Conservation (phyloP, 2,113 vertebrate species). For the Indicator indicator region DNA sequence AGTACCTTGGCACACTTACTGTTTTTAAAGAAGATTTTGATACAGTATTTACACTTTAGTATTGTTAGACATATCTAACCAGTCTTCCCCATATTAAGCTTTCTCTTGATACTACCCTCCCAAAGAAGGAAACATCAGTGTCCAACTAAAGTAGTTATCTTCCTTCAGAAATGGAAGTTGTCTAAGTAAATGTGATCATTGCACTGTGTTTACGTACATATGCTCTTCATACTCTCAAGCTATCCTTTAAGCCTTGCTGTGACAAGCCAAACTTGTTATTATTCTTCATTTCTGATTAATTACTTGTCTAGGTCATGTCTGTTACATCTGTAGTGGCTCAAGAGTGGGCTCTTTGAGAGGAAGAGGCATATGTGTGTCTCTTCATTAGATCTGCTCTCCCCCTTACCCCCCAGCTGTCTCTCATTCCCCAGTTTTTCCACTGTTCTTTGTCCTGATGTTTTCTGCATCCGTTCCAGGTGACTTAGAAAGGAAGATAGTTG, state of each 20-base stretch:
- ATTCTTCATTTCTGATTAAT: background rate
- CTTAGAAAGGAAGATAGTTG: background rate
- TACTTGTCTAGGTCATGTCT: rapidly evolving
- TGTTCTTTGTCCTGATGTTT: background rate
- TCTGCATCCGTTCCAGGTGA: background rate
- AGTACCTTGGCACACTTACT: background rate
- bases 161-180: background rate
- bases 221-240: background rate
- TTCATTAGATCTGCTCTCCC: background rate
- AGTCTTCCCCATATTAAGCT: background rate
- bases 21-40: background rate
- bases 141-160: background rate
- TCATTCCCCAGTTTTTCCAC: background rate
- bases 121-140: background rate
- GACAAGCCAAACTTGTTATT: background rate
- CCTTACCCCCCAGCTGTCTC: background rate
- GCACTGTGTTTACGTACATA: background rate
- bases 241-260: background rate
- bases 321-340: rapidly evolving
- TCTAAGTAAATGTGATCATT: background rate
- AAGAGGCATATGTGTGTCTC: background rate
- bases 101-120: background rate
- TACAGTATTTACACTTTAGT: conserved; percentile 6
- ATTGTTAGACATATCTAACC: background rate
- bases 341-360: background rate